Evolutionary conservation across 2,797 vertebrate species (phyloP), one percentile per base, ranked within the genome.

Genomic region (Australoheros facetus): DNA sequence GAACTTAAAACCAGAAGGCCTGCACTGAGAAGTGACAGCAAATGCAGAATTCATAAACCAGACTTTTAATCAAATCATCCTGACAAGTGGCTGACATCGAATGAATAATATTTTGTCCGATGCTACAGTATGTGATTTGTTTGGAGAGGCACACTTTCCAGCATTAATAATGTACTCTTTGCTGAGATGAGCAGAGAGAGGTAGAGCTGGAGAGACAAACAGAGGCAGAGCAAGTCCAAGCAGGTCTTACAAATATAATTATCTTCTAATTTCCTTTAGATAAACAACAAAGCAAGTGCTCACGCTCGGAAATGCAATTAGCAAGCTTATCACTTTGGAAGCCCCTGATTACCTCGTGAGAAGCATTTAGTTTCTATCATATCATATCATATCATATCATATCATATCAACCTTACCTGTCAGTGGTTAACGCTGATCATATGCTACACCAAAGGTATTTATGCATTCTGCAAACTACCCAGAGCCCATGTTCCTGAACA

Each of bases 41-140:
- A 88, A 88, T 92, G 87, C 81, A 80, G 75, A 79, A 87, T 86
- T 85, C 73, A 88, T 86, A 89, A 92, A 85, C 66, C 77, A 80
- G 80, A 87, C 66, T 89, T 93, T 88, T 89, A 88, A 94, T 90
- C 80, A 84, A 93, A 94, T 93, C 87, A 89, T 88, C 82, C 84
- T 89, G 87, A 92, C 85, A 87, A 93, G 85, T 83, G 91, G 83
- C 83, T 86, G 85, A 87, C 84, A 87, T 88, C 83, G 80, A 77
- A 91, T 88, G 79, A 91, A 88, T 88, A 88, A 80, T 83, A 84
- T 45, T 79, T 71, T 78, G 79, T 85, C 45, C 83, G 79, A 86
- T 53, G 78, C 76, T 71, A 85, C 71, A 82, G 72, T 79, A 82
- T 71, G 79, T 81, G 77, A 87, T 90, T 85, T 88, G 78, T 87